Evolutionary conservation across 2,888 invertebrate species (phyloP), one percentile per base, ranked within the genome.

Genomic region (Eristalinus sepulchralis): DNA sequence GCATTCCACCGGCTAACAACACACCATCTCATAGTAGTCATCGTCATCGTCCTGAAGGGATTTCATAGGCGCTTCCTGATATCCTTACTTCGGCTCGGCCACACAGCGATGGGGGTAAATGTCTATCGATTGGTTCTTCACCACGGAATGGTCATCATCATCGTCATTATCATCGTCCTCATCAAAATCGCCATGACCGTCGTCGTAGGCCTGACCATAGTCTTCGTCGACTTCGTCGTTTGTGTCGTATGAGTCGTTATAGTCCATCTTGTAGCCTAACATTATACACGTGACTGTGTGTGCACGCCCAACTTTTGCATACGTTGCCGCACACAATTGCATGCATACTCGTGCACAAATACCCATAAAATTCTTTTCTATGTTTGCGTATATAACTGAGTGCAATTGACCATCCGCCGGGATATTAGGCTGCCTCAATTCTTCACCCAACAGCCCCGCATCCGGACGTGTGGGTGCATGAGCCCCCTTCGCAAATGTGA

Each of bases 191-290:
- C 83, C 75, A 78, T 70, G 72, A 62, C 36, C 47, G 31, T 53
- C 62, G 73, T 81, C 64, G 72, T 73, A 68, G 77, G 60, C 55
- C 64, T 24, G 77, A 24, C n/a, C 62, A 24, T 64, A 83, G 83
- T 83, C 86, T 83, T 79, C 86, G 78, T 78, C 86, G 70, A 86
- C 86, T 78, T 86, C 83, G 83, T 86, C 78, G 79, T 86, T 78
- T 83, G 70, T 66, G 82, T 86, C 76, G 84, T 85, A 77, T 85
- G 85, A 77, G 68, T 82, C 75, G 78, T 79, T 79, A 79, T 86
- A 57, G 70, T 82, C 75, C 78, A 83, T 83, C 86, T 83, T 86
- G 79, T 64, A 70, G 59, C 53, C 27, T 36, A 77, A 64, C 71
- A 24, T 72, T 39, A 47, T 17, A 24, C 27, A 24, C 13, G 27